phyloP scores from a whole-genome alignment of 2,113 vertebrate species.

The Oxyura jamaicensis region DNA sequence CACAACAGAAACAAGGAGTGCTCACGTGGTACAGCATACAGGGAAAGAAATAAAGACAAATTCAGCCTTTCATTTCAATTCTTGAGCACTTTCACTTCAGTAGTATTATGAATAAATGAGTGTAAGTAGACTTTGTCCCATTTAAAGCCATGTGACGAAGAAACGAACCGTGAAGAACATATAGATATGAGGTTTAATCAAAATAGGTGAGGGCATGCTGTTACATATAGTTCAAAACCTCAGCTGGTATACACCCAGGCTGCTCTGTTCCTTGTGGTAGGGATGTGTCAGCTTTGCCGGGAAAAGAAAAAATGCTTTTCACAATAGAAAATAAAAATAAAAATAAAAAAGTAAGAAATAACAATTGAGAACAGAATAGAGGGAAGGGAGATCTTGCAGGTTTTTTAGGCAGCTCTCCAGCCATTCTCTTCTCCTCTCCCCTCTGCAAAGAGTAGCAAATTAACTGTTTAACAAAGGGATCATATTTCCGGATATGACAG shows the following conservation, averaged over 20 bases:
- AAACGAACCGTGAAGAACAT: neutral
- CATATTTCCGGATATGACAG: slow-evolving; percentile 68
- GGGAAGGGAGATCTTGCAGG: neutral
- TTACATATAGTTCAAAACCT: neutral
- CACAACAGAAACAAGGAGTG: neutral
- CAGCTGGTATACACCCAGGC: neutral
- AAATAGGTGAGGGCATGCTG: neutral
- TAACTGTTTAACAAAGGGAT: slow-evolving; percentile 55
- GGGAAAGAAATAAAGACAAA: neutral
- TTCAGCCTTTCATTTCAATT: neutral
- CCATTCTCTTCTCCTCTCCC: neutral
- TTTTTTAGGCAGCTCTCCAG: neutral
- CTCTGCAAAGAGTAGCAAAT: slow-evolving; percentile 26
- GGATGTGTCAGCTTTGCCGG: neutral
- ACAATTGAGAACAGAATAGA: neutral
- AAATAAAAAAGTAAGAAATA: neutral
- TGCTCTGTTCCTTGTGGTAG: neutral
- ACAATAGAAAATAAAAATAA: neutral
- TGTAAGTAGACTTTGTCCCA: neutral
- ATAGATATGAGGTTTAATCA: neutral
- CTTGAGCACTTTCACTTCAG: neutral
- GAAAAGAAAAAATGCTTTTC: neutral
- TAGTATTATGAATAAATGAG: neutral
- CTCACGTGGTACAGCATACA: neutral
- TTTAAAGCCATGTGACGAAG: neutral